Conservation (phyloP, 2,113 vertebrate species). For the Odocoileus virginianus region DNA sequence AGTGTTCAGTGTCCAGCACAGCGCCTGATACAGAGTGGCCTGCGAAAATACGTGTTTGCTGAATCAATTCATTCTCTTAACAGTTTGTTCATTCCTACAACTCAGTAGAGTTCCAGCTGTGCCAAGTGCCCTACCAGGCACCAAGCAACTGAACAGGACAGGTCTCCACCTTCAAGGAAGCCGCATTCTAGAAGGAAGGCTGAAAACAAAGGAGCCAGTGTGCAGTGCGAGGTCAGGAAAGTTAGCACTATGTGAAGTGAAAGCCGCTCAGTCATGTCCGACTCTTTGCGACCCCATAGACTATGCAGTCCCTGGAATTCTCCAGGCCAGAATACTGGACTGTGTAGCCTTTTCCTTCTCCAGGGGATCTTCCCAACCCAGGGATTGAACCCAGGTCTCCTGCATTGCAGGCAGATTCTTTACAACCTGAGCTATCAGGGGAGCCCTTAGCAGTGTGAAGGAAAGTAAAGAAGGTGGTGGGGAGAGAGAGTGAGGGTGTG, state of each 20-base stretch:
- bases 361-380: background rate
- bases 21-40: background rate
- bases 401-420: background rate
- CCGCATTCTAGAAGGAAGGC: accelerated
- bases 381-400: background rate
- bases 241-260: background rate
- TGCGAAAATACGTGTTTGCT: background rate
- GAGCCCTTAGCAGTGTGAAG: background rate
- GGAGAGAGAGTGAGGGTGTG: too few species aligned
- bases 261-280: background rate
- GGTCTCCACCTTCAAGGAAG: background rate
- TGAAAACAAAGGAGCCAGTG: background rate
- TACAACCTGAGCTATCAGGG: background rate
- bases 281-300: background rate
- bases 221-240: background rate
- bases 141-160: background rate
- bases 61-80: background rate
- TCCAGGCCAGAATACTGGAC: background rate
- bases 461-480: background rate
- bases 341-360: background rate
- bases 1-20: background rate
- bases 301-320: background rate
- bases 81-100: background rate
- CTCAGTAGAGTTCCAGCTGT: accelerated
- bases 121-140: background rate